A percentile compares a stretch with the other conserved stretches of the same genome.
Conservation (phyloP, 2,888 invertebrate genomes). For the Rotaria sp. region DNA sequence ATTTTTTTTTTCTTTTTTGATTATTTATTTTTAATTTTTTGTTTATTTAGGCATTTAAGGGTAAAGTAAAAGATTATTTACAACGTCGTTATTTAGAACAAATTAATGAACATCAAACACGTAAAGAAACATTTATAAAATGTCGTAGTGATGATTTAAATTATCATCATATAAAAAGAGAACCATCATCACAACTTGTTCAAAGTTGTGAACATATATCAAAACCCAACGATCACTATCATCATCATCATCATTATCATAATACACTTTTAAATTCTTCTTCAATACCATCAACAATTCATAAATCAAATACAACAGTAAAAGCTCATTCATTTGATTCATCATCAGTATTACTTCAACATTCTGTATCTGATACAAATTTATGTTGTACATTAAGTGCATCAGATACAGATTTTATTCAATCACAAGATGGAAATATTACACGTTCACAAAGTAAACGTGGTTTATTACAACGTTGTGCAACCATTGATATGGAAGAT, state of each 20-base stretch:
- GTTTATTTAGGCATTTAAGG: neutral
- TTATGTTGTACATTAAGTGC: neutral
- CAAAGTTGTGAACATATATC: conserved; percentile 5
- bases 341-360: neutral
- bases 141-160: conserved; percentile 26
- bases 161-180: neutral
- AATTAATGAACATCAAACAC: neutral
- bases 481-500: conserved; percentile 25
- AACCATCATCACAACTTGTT: neutral
- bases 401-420: neutral
- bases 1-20: neutral
- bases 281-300: neutral
- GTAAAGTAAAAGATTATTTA: conserved; percentile 30
- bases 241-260: neutral
- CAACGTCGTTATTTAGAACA: conserved; percentile 24
- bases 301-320: neutral
- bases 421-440: neutral
- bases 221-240: neutral
- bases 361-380: conserved; percentile 7
- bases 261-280: neutral
- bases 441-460: conserved; percentile 21
- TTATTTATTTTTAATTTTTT: neutral
- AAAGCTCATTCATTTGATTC: conserved; percentile 27
- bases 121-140: conserved; percentile 3
- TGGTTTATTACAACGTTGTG: conserved; percentile 9